phyloP scores from a whole-genome alignment of 1,140 invertebrate genomes.

The Lerema accius region DNA sequence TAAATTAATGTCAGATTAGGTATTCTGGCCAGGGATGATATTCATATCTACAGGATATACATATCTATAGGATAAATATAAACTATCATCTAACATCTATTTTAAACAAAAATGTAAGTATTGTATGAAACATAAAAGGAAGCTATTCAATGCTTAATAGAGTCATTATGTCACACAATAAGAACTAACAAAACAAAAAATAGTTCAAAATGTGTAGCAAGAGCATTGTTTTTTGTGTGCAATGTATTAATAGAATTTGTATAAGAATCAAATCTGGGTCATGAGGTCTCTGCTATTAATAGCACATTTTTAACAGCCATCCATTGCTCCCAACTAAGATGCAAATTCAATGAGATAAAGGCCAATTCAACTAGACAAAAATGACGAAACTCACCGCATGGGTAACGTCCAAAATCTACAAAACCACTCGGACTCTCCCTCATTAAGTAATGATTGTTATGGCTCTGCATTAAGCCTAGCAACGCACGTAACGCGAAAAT shows the following conservation, averaged over 20 bases:
- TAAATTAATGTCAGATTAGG: too few species aligned
- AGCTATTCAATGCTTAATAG: too few species aligned
- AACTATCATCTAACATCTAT: too few species aligned
- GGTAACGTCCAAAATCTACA: slow-evolving; percentile 37
- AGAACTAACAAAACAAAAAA: not conserved
- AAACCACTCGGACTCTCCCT: slow-evolving; percentile 34
- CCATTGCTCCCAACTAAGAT: not conserved
- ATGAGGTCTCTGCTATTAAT: slow-evolving; percentile 58
- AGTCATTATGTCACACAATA: too few species aligned
- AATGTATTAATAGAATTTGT: slow-evolving; percentile 58
- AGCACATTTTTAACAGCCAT: slow-evolving; percentile 14
- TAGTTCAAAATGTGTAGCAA: too few species aligned
- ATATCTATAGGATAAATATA: too few species aligned
- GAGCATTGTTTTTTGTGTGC: slow-evolving; percentile 44
- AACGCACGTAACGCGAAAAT: slow-evolving; percentile 61
- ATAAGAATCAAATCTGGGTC: slow-evolving; percentile 67
- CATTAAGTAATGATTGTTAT: slow-evolving; percentile 52
- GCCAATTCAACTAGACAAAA: slow-evolving; percentile 31
- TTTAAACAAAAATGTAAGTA: too few species aligned
- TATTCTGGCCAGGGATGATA: too few species aligned
- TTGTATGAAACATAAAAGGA: too few species aligned
- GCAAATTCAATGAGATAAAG: slow-evolving; percentile 30
- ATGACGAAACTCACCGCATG: slow-evolving; percentile 31
- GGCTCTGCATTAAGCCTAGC: slow-evolving; percentile 54
- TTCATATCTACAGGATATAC: too few species aligned